Percentiles rank a stretch among this genome's conserved stretches.
Evolutionary conservation across 2,888 invertebrate genomes (phyloP).

Genomic region (Limenitis camilla): DNA sequence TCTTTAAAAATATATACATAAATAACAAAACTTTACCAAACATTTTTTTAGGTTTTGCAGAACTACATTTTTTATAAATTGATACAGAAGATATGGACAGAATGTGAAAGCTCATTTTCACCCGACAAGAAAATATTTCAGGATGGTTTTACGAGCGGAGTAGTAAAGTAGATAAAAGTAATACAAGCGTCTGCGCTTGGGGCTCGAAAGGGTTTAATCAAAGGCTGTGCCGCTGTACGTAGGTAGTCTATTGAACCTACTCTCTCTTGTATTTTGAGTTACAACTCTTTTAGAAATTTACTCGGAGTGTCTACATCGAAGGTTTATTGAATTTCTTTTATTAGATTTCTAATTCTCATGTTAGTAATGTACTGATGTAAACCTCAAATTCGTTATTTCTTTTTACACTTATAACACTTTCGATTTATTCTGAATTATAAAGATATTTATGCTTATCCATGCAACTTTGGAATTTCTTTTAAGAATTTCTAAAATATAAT

Average conservation of each 20-base stretch:
- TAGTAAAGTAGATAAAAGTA: slow-evolving; percentile 48
- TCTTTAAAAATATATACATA: too few relatives aligned
- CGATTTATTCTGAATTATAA: too few relatives aligned
- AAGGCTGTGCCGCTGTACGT: slow-evolving; percentile 47
- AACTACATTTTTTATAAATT: slow-evolving; percentile 1
- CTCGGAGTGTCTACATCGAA: background rate
- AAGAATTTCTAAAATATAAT: too few relatives aligned
- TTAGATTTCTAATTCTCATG: too few relatives aligned
- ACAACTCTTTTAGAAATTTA: slow-evolving; percentile 2
- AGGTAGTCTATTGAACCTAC: slow-evolving; percentile 45
- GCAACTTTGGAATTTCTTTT: too few relatives aligned
- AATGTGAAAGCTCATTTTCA: slow-evolving; percentile 21
- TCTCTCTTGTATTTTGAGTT: slow-evolving; percentile 23
- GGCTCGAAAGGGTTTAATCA: slow-evolving; percentile 60
- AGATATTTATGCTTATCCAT: too few relatives aligned
- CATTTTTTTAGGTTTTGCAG: too few relatives aligned
- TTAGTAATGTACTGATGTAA: too few relatives aligned
- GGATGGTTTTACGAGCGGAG: slow-evolving; percentile 44
- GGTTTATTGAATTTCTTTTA: too few relatives aligned
- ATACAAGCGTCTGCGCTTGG: slow-evolving; percentile 42
- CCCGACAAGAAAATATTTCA: slow-evolving; percentile 41
- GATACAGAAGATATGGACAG: background rate
- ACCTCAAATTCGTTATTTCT: too few relatives aligned
- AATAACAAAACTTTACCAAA: too few relatives aligned
- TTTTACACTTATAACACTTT: too few relatives aligned